Conservation (phyloP, 2,888 invertebrate species). For the Crioceris asparagi region DNA sequence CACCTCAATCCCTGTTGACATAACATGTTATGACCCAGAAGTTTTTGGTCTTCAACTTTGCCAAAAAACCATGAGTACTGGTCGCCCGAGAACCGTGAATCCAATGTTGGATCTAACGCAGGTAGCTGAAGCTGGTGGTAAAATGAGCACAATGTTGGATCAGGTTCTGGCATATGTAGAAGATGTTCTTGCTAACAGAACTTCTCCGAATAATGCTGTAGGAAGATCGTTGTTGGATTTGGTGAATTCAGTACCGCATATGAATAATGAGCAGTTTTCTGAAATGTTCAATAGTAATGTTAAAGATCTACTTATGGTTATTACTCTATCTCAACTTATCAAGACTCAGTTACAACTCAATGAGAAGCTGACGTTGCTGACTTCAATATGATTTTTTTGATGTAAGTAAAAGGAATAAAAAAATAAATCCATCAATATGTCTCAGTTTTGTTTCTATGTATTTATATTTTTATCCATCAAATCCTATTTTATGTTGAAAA, state of each 20-base stretch:
- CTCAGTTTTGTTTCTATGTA: too few relatives aligned
- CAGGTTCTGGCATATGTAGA: constrained; percentile 80
- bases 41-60: constrained; percentile 69
- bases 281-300: constrained; percentile 93
- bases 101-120: constrained; percentile 56
- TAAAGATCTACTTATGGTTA: constrained; percentile 95
- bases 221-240: constrained; percentile 85
- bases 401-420: constrained; percentile 1
- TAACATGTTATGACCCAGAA: constrained; percentile 88
- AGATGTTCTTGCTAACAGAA: constrained; percentile 75
- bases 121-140: constrained; percentile 74
- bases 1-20: constrained; percentile 84
- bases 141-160: constrained; percentile 66
- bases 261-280: constrained; percentile 82
- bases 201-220: constrained; percentile 71
- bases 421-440: too few relatives aligned
- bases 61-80: constrained; percentile 63
- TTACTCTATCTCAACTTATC: constrained; percentile 89
- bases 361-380: constrained; percentile 85
- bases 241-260: constrained; percentile 84
- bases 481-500: too few relatives aligned
- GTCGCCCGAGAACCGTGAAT: constrained; percentile 36
- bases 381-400: constrained; percentile 41
- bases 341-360: constrained; percentile 94
- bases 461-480: too few relatives aligned